Evolutionary conservation across 2,797 vertebrate genomes (phyloP).

Genomic region (Dryobates pubescens): DNA sequence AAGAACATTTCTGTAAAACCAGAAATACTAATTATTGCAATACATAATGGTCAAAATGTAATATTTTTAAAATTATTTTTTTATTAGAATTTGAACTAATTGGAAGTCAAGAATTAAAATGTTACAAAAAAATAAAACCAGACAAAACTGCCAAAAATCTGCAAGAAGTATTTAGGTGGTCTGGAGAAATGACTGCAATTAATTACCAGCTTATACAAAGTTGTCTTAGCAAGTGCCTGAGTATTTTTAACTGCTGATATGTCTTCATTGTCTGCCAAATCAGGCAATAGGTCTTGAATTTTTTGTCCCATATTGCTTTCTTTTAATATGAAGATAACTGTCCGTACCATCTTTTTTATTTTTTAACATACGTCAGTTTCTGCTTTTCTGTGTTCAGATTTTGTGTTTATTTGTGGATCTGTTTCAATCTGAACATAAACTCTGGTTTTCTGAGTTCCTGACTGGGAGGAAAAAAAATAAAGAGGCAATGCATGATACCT

Average conservation of each 20-base stretch:
- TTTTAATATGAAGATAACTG: not conserved
- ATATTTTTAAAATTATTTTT: not conserved
- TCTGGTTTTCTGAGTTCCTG: not conserved
- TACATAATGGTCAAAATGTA: not conserved
- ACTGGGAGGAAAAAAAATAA: not conserved
- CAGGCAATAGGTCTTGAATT: not conserved
- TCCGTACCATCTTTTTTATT: not conserved
- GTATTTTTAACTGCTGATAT: not conserved
- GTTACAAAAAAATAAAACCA: not conserved
- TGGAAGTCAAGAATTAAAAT: not conserved
- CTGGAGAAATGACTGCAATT: not conserved
- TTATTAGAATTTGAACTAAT: not conserved
- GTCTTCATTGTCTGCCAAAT: not conserved
- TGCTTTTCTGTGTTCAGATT: conserved; percentile 12
- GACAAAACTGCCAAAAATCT: not conserved
- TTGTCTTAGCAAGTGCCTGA: not conserved
- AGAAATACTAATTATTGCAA: not conserved
- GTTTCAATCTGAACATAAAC: conserved; percentile 5
- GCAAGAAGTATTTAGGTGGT: not conserved
- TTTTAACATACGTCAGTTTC: not conserved
- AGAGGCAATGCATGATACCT: rapidly evolving
- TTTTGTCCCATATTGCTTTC: not conserved
- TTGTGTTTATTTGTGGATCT: conserved; percentile 29
- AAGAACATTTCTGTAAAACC: not conserved
- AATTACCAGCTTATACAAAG: not conserved